Percentiles rank a stretch among this genome's conserved stretches.
Evolutionary conservation across 37 sponge, comb jelly and placozoan genomes (phyloP).

Genomic region (Bolinopsis microptera): DNA sequence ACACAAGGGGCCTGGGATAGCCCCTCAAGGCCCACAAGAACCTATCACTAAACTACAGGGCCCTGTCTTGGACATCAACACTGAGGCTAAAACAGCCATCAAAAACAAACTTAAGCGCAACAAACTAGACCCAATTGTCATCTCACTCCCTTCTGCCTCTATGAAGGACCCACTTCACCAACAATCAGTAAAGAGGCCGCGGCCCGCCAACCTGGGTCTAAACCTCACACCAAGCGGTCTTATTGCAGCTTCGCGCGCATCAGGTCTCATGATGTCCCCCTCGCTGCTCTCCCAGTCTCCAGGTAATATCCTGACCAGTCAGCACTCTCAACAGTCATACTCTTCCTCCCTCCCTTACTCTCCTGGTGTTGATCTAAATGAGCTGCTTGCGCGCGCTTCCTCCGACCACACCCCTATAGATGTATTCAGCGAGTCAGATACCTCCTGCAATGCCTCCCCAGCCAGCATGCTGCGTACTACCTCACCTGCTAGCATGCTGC

Average conservation of each 20-base stretch:
- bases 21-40: not conserved
- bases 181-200: conserved; percentile 20
- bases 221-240: not conserved
- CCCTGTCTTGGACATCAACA: not conserved
- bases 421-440: conserved; percentile 10
- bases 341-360: not conserved
- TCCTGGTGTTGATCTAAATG: not conserved
- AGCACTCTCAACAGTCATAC: not conserved
- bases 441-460: not conserved
- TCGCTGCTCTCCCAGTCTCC: not conserved
- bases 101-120: conserved; percentile 46
- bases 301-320: not conserved
- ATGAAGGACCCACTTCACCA: conserved; percentile 3
- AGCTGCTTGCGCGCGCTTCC: not conserved
- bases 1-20: conserved; percentile 10
- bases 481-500: not conserved
- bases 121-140: conserved; percentile 33
- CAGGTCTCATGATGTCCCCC: conserved; percentile 12
- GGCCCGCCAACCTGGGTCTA: conserved; percentile 23
- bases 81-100: conserved; percentile 37
- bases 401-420: not conserved
- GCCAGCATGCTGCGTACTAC: not conserved
- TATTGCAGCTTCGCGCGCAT: not conserved
- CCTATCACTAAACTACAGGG: not conserved
- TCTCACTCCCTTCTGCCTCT: conserved; percentile 7